Evolutionary conservation across 2,888 invertebrate genomes (phyloP).

Genomic region (Protophormia terraenovae): DNA sequence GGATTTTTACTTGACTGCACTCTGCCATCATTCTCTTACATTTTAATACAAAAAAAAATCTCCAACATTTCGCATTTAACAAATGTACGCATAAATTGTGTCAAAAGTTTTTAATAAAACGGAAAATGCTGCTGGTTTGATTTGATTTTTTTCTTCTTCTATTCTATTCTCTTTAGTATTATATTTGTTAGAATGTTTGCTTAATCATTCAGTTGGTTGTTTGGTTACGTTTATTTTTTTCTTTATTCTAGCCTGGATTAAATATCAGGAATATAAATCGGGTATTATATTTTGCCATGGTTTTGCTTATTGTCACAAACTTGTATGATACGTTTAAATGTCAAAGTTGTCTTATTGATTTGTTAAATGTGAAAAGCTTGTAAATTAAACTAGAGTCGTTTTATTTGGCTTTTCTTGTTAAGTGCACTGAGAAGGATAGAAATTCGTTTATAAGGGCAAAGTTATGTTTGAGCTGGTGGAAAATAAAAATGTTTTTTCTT

Average conservation of each 20-base stretch:
- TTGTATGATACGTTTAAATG: conserved; percentile 21
- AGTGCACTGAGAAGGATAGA: no score
- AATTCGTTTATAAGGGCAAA: no score
- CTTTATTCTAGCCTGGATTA: neutral
- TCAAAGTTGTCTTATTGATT: conserved; percentile 47
- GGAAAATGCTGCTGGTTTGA: conserved; percentile 30
- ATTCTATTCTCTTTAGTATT: neutral
- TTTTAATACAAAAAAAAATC: neutral
- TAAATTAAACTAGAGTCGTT: no score
- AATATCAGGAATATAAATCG: conserved; percentile 20
- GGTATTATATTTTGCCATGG: conserved; percentile 8
- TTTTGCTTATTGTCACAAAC: conserved; percentile 32
- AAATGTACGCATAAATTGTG: conserved; percentile 54
- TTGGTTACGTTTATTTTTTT: neutral
- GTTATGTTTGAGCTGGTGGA: no score
- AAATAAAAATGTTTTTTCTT: no score
- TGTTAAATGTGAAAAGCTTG: conserved; percentile 5
- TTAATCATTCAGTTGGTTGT: neutral
- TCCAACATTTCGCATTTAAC: conserved; percentile 18
- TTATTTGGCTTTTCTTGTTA: no score
- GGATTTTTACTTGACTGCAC: conserved; percentile 31
- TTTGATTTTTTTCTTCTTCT: neutral
- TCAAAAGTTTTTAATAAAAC: conserved; percentile 60
- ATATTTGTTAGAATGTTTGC: neutral
- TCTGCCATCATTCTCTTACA: conserved; percentile 3